Evolutionary conservation across 2,113 vertebrate genomes (phyloP), one percentile per base, ranked within the genome.

Genomic region (Hydrolagus affinis): DNA sequence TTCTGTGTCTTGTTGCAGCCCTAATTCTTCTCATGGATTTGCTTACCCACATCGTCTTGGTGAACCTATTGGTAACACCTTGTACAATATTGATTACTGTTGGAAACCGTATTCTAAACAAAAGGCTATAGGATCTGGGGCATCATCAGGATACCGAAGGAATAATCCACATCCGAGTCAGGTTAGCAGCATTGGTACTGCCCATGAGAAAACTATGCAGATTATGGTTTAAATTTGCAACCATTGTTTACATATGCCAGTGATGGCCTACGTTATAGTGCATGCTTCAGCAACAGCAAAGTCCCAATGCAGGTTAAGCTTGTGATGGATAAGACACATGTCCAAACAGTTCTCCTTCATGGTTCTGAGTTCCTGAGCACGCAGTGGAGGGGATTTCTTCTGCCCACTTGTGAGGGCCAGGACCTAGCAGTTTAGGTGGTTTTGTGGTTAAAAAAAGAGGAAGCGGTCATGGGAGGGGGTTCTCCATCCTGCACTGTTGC

Each of bases 61-160:
- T 25, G 89, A 92, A 69, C 91, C 92, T n/a, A 87, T 93, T 85
- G 89, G 89, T 85, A 89, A 87, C 70, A 92, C 90, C 85, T 89
- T 89, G 69, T 95, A 95, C 87, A 91, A 72, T 69, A 89, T 94
- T 66, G 92, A 96, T 1, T 95, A 92, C 80, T 66, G 85, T 85
- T 93, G 94, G 93, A 95, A 94, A 88, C 66, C 90, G 21, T 85
- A 64, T 77, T 89, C 89, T 85, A 94, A 92, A 86, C 89, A 91
- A 85, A 90, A 92, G 59, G 85, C 86, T 62, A 90, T 92, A 76
- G 88, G 60, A 19, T 86, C 85, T 75, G 88, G 88, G 8, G 88
- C 89, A 57, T 86, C 90, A 64, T 90, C 89, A 75, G 89, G 88
- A 86, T 68, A 85, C 25, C 87, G 87, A 71, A 92, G 83, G 80